Conservation (phyloP, 2,113 vertebrate species). For the Ptilorrhoa leucosticta region DNA sequence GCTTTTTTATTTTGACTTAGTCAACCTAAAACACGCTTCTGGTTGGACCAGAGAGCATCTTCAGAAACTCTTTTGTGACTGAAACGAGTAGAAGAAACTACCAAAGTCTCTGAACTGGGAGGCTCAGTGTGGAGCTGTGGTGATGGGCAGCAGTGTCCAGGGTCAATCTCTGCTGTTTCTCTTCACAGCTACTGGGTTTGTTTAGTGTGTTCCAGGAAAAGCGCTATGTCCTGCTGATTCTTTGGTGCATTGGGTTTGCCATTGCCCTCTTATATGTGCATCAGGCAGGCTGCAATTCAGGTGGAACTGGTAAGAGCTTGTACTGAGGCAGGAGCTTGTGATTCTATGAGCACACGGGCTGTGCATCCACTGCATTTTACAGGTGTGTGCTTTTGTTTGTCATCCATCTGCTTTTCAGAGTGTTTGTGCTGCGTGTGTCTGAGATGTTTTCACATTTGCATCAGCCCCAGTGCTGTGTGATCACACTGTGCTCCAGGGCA, state of each 20-base stretch:
- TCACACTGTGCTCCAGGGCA: neutral
- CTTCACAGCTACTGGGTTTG: neutral
- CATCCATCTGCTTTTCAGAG: neutral
- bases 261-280: fast-evolving
- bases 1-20: neutral
- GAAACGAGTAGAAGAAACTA: neutral
- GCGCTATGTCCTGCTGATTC: neutral
- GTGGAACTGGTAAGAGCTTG: neutral
- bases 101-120: neutral
- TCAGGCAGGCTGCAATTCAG: neutral
- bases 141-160: neutral
- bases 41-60: neutral
- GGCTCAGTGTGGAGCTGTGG: neutral
- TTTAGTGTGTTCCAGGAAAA: neutral
- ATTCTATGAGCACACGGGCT: neutral
- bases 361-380: neutral
- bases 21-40: neutral
- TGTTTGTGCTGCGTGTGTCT: neutral
- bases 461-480: neutral
- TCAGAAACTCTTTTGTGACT: neutral
- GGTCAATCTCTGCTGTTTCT: neutral
- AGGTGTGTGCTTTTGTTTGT: neutral
- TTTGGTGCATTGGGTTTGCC: neutral
- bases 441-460: neutral
- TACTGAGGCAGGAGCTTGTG: neutral